Evolutionary conservation across 1,140 invertebrate genomes (phyloP).

Genomic region (Drosophila nebulosa): DNA sequence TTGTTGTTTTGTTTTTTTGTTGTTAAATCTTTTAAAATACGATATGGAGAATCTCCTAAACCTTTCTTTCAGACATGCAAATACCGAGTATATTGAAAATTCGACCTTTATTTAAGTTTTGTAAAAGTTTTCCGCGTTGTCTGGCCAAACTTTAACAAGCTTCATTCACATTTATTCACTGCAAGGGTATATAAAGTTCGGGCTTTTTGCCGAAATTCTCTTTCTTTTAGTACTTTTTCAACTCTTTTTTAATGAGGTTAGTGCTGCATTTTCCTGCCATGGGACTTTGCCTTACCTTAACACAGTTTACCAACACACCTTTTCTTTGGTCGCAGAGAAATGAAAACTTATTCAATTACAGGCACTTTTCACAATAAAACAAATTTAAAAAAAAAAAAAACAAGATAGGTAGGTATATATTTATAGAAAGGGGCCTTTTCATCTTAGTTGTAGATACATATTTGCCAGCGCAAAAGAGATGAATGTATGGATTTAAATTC

Average conservation of each 20-base stretch:
- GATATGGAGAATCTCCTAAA: neutral
- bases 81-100: neutral
- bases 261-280: conserved; percentile 46
- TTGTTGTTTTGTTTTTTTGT: neutral
- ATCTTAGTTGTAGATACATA: neutral
- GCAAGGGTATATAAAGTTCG: conserved; percentile 1
- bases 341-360: conserved; percentile 75
- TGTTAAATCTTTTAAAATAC: neutral
- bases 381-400: conserved; percentile 16
- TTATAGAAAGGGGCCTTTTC: neutral
- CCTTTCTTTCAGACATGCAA: neutral
- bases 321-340: conserved; percentile 43
- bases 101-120: neutral
- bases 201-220: conserved; percentile 10
- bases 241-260: conserved; percentile 70
- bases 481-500: conserved; percentile 17
- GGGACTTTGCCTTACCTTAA: conserved; percentile 46
- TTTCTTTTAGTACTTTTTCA: conserved; percentile 37
- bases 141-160: neutral
- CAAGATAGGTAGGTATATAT: neutral
- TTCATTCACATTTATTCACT: conserved; percentile 2
- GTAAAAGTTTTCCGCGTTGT: neutral
- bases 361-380: conserved; percentile 57
- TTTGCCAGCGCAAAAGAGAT: conserved; percentile 40
- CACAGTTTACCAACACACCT: conserved; percentile 45